Base-by-base conservation (phyloP, 2,888 invertebrate genomes). In the Agrotis segetum region DNA sequence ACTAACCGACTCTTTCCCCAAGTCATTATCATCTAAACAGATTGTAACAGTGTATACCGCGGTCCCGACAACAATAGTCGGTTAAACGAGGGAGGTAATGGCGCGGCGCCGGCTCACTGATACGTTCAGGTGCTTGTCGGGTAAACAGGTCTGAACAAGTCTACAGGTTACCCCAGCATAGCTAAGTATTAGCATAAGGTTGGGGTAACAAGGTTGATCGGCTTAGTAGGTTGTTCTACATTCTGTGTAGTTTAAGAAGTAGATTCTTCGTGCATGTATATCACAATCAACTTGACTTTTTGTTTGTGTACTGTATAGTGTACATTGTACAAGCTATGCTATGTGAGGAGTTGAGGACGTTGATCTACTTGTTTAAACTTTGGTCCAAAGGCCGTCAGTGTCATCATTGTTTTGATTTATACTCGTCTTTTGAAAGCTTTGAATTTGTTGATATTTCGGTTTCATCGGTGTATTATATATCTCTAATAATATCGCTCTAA, bases 11-110 rank as follows among this genome's bases (percentile, higher is more conserved):
- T 21, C 16, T 46, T 50, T 67, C 24, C 6, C 11, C 24, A 0
- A 61, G 14, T 52, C 61, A 5, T 19, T 24, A 0, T 11, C 19
- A 1, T 19, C 34, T 50, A 21, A 61, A 52, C 34, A 44, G 62
- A 47, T 55, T 55, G 69, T 52, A 24, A 11, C 55, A 50, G 5
- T 40, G 87, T 75, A 88, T 80, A 74, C 61, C 50, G n/a, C 82
- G 66, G 63, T 87, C 82, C 85, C 56, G 5, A 55, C 75, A 81
- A 89, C 88, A 89, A 87, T 88, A 87, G 87, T 85, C 88, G 87
- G 89, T 88, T 87, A 88, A 90, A 89, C 89, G 90, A 89, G 90
- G 87, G 90, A 87, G 88, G 92, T 91, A 93, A 94, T 93, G 93
- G 90, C 84, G 88, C 91, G 91, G 77, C 87, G 87, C 88, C 89